A percentile compares a stretch with the other conserved stretches of the same genome.
phyloP scores from a whole-genome alignment of 2,888 invertebrate genomes.

The Andrena bicolor region DNA sequence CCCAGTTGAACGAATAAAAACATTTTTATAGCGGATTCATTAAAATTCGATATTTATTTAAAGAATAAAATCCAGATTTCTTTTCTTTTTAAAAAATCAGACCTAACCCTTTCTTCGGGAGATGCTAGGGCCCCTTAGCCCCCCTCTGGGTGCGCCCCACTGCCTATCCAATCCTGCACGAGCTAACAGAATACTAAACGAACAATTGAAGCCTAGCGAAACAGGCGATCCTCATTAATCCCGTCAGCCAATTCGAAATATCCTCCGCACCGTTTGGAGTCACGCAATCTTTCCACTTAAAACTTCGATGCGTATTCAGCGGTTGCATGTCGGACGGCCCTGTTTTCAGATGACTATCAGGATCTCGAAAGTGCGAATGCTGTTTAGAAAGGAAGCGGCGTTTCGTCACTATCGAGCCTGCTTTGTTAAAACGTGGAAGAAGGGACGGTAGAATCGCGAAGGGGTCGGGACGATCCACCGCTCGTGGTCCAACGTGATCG shows the following conservation, averaged over 20 bases:
- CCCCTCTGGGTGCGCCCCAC: too few species aligned
- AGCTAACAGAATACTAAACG: too few species aligned
- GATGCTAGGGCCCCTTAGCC: too few species aligned
- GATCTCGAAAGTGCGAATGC: slow-evolving; percentile 15
- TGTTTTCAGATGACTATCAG: neutral
- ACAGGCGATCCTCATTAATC: neutral
- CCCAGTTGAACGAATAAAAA: too few species aligned
- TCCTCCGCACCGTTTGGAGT: neutral
- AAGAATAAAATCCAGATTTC: too few species aligned
- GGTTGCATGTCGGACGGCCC: neutral
- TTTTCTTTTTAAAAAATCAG: too few species aligned
- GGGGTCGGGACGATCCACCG: neutral
- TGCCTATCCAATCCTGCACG: too few species aligned
- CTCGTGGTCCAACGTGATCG: neutral
- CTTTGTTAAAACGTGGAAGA: neutral
- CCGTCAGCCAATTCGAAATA: neutral
- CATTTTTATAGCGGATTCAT: too few species aligned
- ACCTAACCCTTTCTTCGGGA: too few species aligned
- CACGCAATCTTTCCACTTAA: neutral
- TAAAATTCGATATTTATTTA: too few species aligned
- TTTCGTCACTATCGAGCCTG: slow-evolving; percentile 24
- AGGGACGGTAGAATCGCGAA: neutral
- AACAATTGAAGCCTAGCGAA: too few species aligned
- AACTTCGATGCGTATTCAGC: neutral
- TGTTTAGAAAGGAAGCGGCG: slow-evolving; percentile 41